phyloP scores from a whole-genome alignment of 35 echinoderm and acorn worm species.

The Acanthaster planci region DNA sequence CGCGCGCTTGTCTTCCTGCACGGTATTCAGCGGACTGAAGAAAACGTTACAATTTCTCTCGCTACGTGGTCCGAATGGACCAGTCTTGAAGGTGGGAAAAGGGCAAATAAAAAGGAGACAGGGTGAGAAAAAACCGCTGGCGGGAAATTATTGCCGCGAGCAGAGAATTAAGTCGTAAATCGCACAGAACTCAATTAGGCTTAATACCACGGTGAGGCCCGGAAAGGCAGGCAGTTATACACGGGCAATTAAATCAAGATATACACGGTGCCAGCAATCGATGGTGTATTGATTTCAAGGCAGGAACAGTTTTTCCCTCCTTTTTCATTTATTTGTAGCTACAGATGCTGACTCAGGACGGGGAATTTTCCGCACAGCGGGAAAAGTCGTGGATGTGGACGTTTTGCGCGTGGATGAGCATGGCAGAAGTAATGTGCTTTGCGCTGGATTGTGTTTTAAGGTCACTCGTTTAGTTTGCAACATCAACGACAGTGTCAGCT shows the following conservation, averaged over 20 bases:
- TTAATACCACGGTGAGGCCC: slow-evolving; percentile 8
- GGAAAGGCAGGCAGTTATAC: slow-evolving; percentile 25
- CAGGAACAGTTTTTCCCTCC: neutral
- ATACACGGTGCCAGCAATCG: slow-evolving; percentile 24
- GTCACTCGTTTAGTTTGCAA: slow-evolving; percentile 2
- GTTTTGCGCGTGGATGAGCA: no score
- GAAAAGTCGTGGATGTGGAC: neutral
- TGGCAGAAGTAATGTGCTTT: neutral
- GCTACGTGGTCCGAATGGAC: no score
- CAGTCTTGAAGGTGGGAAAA: no score
- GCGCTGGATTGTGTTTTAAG: neutral
- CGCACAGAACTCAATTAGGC: slow-evolving; percentile 26
- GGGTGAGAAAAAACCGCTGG: neutral
- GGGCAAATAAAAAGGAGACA: no score
- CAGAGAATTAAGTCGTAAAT: slow-evolving; percentile 25
- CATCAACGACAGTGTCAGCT: neutral
- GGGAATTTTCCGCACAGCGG: neutral
- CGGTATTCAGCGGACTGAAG: no score
- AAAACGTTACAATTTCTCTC: no score
- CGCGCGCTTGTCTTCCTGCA: no score
- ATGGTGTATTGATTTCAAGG: slow-evolving; percentile 15
- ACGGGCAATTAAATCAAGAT: slow-evolving; percentile 33
- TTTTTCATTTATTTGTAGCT: neutral
- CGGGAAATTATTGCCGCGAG: slow-evolving; percentile 23
- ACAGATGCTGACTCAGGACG: neutral